Percentiles rank a stretch among this genome's conserved stretches.
Evolutionary conservation across 2,888 invertebrate species (phyloP).

Genomic region (Amiota mariae): DNA sequence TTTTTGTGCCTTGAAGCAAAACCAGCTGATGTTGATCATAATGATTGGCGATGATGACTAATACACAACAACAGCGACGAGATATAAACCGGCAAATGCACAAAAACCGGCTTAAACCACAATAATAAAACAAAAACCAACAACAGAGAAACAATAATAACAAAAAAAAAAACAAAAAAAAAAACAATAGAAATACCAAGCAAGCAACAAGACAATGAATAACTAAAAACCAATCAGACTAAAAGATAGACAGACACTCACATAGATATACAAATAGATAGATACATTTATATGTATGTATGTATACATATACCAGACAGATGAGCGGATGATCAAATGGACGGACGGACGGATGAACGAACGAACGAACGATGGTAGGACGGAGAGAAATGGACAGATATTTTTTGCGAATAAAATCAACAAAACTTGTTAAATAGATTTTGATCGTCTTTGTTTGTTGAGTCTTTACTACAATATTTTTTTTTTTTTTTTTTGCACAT

Average conservation of each 20-base stretch:
- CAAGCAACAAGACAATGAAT: too few relatives aligned
- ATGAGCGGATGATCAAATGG: too few relatives aligned
- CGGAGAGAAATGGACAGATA: too few relatives aligned
- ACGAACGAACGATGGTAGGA: too few relatives aligned
- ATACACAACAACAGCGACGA: neutral
- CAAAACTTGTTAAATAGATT: slow-evolving; percentile 1
- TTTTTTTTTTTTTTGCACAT: neutral
- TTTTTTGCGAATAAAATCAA: neutral
- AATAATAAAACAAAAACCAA: slow-evolving; percentile 11
- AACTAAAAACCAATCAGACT: neutral
- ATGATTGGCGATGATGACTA: slow-evolving; percentile 11
- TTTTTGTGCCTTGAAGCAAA: neutral
- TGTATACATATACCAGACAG: too few relatives aligned
- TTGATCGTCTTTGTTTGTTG: neutral
- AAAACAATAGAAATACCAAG: neutral
- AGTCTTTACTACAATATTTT: neutral
- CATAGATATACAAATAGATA: too few relatives aligned
- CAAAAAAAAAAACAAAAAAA: neutral
- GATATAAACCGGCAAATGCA: slow-evolving; percentile 23
- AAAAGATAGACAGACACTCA: neutral
- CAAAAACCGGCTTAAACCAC: slow-evolving; percentile 22
- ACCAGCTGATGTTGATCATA: slow-evolving; percentile 1
- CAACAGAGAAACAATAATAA: neutral
- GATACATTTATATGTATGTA: too few relatives aligned
- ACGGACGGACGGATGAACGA: too few relatives aligned